A percentile compares a stretch with the other conserved stretches of the same genome.
Evolutionary conservation across 2,113 vertebrate species (phyloP).

Genomic region (Scophthalmus maximus): DNA sequence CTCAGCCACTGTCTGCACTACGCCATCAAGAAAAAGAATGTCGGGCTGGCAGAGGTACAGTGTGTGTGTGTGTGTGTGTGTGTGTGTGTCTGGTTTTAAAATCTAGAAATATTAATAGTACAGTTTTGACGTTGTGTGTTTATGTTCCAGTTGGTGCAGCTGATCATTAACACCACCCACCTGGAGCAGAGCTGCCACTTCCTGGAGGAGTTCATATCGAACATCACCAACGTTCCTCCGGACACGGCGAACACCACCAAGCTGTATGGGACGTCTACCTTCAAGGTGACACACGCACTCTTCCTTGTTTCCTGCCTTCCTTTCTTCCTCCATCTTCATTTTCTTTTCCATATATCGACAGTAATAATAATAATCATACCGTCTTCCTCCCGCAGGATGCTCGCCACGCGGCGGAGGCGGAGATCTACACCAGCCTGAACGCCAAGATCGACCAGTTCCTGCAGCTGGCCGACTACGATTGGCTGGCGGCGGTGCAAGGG

Average conservation of each 20-base stretch:
- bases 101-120: no score
- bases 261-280: conserved; percentile 95
- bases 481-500: conserved; percentile 84
- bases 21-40: conserved; percentile 95
- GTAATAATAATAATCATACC: no score
- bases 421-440: conserved; percentile 97
- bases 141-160: conserved; percentile 91
- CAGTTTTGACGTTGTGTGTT: not conserved
- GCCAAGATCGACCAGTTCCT: conserved; percentile 99
- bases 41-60: conserved; percentile 92
- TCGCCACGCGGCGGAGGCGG: conserved; percentile 95
- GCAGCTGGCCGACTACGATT: conserved; percentile 96
- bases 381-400: conserved; percentile 84
- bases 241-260: conserved; percentile 93
- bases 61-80: not conserved
- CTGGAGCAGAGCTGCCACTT: conserved; percentile 95
- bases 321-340: not conserved
- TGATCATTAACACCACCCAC: conserved; percentile 98
- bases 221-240: conserved; percentile 95
- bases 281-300: conserved; percentile 85
- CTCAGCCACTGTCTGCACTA: conserved; percentile 95
- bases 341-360: not conserved
- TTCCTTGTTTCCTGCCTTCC: not conserved
- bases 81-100: not conserved
- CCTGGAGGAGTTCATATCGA: conserved; percentile 98